Conservation (phyloP, 2,888 invertebrate species). For the Napeogenes sylphis region DNA sequence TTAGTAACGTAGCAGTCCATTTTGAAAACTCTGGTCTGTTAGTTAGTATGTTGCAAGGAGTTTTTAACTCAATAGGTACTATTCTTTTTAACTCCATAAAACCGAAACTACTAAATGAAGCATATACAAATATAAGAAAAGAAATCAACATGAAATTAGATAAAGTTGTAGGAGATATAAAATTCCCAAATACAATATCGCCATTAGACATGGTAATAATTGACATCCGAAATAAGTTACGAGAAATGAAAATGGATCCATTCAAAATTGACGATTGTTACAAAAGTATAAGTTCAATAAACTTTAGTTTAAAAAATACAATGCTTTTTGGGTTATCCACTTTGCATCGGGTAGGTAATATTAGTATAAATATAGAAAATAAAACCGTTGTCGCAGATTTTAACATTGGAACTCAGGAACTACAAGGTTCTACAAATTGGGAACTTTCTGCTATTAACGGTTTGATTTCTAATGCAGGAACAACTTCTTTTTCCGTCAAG, state of each 20-base stretch:
- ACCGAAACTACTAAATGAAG: constrained; percentile 87
- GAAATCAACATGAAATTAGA: constrained; percentile 86
- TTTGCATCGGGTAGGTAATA: constrained; percentile 88
- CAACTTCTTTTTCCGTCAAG: constrained; percentile 86
- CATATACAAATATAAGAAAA: constrained; percentile 83
- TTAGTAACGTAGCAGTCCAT: constrained; percentile 85
- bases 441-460: constrained; percentile 83
- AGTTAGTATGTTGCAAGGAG: constrained; percentile 82
- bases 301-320: constrained; percentile 83
- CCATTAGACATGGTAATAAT: constrained; percentile 90
- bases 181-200: constrained; percentile 90
- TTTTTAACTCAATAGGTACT: constrained; percentile 89
- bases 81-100: constrained; percentile 93
- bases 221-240: constrained; percentile 83
- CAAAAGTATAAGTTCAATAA: constrained; percentile 82
- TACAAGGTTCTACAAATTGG: constrained; percentile 88
- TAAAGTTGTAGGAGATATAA: constrained; percentile 82
- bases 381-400: constrained; percentile 81
- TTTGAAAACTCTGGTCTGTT: constrained; percentile 90
- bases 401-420: constrained; percentile 87
- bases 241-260: constrained; percentile 83
- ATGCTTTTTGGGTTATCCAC: constrained; percentile 88
- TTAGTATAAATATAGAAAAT: constrained; percentile 83
- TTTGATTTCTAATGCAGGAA: constrained; percentile 82
- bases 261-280: constrained; percentile 84